Percentiles rank a stretch among this genome's conserved stretches.
These are phyloP conservation scores for Bombus fervidus DNA, from an alignment of 1,140 invertebrate genomes.

Conservation along the genomic window DNA sequence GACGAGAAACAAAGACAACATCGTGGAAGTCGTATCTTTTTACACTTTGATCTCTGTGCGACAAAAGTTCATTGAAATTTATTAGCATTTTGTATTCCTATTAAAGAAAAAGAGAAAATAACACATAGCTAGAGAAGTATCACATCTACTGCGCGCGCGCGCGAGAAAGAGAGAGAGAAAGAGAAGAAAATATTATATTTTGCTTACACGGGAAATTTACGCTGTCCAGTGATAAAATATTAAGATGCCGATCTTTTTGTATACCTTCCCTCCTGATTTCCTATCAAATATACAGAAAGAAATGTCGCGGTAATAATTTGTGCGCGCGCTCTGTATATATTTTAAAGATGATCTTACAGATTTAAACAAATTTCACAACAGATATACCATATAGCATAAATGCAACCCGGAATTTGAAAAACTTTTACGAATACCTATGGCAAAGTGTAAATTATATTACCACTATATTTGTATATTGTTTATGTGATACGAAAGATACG, in stretches of 20 bases:
- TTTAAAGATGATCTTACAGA: conserved; percentile 16
- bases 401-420: conserved; percentile 4
- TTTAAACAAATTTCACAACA: background rate
- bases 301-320: background rate
- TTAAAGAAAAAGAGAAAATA: background rate
- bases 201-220: conserved; percentile 21
- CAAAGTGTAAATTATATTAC: conserved; percentile 33
- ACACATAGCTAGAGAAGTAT: background rate
- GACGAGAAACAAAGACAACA: background rate
- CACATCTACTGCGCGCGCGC: background rate
- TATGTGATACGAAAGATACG: conserved; percentile 27
- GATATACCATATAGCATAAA: background rate
- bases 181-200: conserved; percentile 30
- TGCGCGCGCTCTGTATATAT: background rate
- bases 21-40: conserved; percentile 9
- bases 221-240: conserved; percentile 19
- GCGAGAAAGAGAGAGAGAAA: background rate
- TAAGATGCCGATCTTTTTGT: conserved; percentile 1
- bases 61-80: conserved; percentile 18
- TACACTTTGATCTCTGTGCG: conserved; percentile 15
- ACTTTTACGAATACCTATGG: conserved; percentile 4
- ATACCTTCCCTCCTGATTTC: background rate
- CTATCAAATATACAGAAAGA: conserved; percentile 8
- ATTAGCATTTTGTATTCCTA: conserved; percentile 19
- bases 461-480: conserved; percentile 19